These are phyloP conservation scores for Vipera latastei DNA, from an alignment of 2,797 vertebrate genomes.

Conservation along the genomic window DNA sequence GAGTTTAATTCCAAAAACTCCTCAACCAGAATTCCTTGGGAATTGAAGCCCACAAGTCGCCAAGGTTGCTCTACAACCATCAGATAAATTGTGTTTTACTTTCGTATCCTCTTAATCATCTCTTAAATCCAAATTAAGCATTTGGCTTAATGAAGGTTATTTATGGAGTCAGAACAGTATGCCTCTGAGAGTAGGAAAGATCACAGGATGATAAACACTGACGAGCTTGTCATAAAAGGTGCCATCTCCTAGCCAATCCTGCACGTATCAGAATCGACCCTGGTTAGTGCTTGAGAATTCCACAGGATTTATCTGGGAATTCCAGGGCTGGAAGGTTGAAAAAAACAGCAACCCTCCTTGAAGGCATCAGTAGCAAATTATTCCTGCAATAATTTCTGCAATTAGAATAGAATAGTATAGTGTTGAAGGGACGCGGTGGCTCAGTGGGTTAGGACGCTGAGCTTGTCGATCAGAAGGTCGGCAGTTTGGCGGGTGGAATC, in stretches of 20 bases:
- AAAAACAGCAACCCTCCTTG: neutral
- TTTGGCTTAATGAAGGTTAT: neutral
- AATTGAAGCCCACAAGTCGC: neutral
- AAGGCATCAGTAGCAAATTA: neutral
- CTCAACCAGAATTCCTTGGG: too few relatives aligned
- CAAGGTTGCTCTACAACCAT: rapidly evolving
- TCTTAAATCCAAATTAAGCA: neutral
- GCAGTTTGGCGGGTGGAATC: too few relatives aligned
- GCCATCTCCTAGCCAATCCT: neutral
- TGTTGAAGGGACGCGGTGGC: too few relatives aligned
- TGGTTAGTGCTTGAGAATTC: neutral
- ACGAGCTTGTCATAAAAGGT: neutral
- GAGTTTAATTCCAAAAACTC: too few relatives aligned
- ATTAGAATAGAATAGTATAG: too few relatives aligned
- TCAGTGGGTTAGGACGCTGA: too few relatives aligned
- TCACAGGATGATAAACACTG: neutral
- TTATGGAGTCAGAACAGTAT: neutral
- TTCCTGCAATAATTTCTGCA: neutral
- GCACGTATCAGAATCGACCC: neutral
- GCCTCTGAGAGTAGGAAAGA: neutral
- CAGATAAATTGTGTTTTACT: rapidly evolving
- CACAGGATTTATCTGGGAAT: neutral
- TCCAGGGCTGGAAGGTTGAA: neutral
- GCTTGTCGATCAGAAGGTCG: too few relatives aligned
- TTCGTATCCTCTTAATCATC: neutral